Base-by-base conservation (phyloP, 2,888 invertebrate species). In the Caenorhabditis japonica region DNA sequence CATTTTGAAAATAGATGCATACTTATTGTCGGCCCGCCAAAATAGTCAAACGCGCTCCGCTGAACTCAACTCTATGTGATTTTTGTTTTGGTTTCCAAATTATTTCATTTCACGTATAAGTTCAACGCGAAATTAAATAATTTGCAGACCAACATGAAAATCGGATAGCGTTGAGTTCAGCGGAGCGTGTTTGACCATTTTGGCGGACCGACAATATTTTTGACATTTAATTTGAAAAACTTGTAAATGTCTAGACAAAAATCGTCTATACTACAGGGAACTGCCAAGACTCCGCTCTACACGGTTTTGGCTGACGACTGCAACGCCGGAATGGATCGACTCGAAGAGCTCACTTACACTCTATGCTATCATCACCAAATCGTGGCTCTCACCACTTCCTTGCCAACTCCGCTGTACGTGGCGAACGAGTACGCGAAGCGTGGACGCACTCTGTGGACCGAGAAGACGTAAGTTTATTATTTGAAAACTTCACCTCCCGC, bases 351-450 rank as follows among this genome's bases (percentile, higher is more conserved):
- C 34, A 80, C 85, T 4, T 78, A 77, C 52, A 62, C 74, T 0
- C 75, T 86, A 15, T 75, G 79, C 38, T 81, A 79, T 69, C 75
- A 77, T 3, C 83, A 84, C 38, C 84, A 86, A 58, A 85, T 85
- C 44, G 81, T 85, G 44, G 52, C 62, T 27, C 52, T 73, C 21
- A 59, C 83, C 1, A 82, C 81, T 4, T 81, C 81, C 0, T 49
- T 85, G 0, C 86, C 86, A 8, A 69, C 84, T 8, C 84, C 84
- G n/a, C 64, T 84, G 27, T 84, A 84, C 66, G 75, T 83, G 39
- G 84, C 84, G 12, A 75, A 81, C 36, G 75, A 77, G 30, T 84
- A 84, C 33, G 83, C 85, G 1, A 80, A 84, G 55, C 71, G 84
- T 8, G 84, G 84, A 25, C 60, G 76, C 1, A 27, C 19, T 10